phyloP scores from a whole-genome alignment of 2,888 invertebrate genomes.

The Acleris sparsana region DNA sequence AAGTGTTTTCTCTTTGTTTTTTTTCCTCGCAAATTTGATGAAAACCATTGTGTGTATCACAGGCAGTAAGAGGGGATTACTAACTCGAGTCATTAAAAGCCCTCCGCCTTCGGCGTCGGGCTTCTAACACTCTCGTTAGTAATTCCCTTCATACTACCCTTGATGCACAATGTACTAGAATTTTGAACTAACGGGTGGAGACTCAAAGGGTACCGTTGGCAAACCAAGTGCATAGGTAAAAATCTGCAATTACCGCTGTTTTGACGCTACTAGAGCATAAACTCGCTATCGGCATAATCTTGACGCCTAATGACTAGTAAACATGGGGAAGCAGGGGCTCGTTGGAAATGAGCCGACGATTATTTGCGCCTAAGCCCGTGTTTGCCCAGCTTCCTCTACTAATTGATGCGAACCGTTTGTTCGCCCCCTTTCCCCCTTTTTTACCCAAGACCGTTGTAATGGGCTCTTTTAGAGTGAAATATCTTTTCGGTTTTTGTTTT shows the following conservation, averaged over 20 bases:
- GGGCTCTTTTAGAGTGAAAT: slow-evolving; percentile 42
- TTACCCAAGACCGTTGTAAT: slow-evolving; percentile 40
- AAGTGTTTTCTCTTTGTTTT: no score
- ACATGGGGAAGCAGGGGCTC: slow-evolving; percentile 34
- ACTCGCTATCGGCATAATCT: slow-evolving; percentile 31
- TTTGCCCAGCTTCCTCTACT: slow-evolving; percentile 39
- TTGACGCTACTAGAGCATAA: slow-evolving; percentile 12
- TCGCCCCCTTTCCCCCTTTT: slow-evolving; percentile 26
- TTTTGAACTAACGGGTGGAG: no score
- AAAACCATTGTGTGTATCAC: no score
- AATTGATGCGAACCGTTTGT: slow-evolving; percentile 41
- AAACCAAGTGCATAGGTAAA: background rate
- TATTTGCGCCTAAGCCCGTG: slow-evolving; percentile 39
- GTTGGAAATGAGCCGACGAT: slow-evolving; percentile 33
- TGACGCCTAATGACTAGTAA: slow-evolving; percentile 41
- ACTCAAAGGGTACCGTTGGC: no score
- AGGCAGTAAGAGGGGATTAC: no score
- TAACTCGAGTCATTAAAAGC: no score
- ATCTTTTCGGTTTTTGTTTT: slow-evolving; percentile 40
- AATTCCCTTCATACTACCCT: no score
- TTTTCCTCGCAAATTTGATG: no score
- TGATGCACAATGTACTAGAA: no score
- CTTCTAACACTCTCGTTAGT: no score
- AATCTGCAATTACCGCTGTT: background rate
- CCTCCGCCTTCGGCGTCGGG: no score